Conservation (phyloP, 2,888 invertebrate genomes). For the Drosophila rellima region DNA sequence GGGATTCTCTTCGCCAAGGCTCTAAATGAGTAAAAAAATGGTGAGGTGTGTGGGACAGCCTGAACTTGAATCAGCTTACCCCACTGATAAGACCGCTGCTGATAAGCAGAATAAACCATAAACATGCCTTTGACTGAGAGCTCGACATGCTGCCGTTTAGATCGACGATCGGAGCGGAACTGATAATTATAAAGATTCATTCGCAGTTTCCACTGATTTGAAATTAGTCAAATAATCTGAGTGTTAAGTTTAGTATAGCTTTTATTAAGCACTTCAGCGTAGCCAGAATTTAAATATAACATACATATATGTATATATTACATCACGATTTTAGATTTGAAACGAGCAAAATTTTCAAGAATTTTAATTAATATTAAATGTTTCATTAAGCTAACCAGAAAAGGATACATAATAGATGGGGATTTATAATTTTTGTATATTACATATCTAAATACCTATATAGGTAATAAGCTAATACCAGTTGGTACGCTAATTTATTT, state of each 20-base stretch:
- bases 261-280: constrained; percentile 67
- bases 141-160: constrained; percentile 40
- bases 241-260: constrained; percentile 48
- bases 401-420: constrained; percentile 19
- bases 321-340: constrained; percentile 30
- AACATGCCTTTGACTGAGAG: constrained; percentile 6
- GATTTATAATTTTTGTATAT: constrained; percentile 2
- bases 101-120: constrained; percentile 46
- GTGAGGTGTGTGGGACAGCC: background rate
- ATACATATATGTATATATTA: constrained; percentile 27
- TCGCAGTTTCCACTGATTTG: background rate
- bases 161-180: constrained; percentile 38
- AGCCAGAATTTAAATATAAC: constrained; percentile 47
- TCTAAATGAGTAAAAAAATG: constrained; percentile 25
- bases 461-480: constrained; percentile 12
- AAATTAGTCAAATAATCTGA: background rate
- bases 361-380: constrained; percentile 35
- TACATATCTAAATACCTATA: constrained; percentile 11
- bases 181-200: constrained; percentile 17
- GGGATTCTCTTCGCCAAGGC: constrained; percentile 11
- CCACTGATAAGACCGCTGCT: constrained; percentile 51
- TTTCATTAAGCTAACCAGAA: constrained; percentile 51
- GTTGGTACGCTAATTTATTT: background rate
- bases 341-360: constrained; percentile 51
- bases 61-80: constrained; percentile 42